Conservation (phyloP, 2,113 vertebrate species). For the Alligator mississippiensis region DNA sequence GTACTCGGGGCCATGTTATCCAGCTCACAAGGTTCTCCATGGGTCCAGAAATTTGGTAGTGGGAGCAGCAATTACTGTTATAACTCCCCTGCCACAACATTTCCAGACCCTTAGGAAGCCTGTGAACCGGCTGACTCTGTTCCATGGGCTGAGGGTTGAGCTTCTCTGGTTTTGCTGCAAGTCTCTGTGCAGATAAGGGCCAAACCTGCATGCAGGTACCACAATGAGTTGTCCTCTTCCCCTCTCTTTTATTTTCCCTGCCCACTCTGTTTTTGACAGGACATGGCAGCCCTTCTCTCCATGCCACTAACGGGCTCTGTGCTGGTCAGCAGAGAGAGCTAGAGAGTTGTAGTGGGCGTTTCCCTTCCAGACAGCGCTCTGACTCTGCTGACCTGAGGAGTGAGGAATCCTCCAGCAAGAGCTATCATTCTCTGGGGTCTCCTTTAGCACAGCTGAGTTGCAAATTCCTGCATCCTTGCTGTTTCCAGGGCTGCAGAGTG, state of each 20-base stretch:
- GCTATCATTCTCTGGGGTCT: no score
- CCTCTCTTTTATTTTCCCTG: background rate
- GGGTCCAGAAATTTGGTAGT: no score
- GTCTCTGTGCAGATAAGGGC: background rate
- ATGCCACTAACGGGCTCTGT: background rate
- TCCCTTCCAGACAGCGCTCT: background rate
- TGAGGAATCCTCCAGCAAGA: background rate
- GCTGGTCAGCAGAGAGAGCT: background rate
- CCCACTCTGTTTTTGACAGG: background rate
- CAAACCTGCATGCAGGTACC: background rate
- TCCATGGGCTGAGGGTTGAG: no score
- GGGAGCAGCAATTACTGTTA: no score
- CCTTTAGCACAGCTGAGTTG: background rate
- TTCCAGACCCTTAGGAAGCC: no score
- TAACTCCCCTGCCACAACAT: no score
- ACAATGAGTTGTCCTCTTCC: background rate
- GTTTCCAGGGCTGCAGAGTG: background rate
- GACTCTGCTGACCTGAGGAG: background rate
- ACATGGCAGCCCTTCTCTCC: background rate
- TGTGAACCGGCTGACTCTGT: no score
- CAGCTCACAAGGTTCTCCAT: no score
- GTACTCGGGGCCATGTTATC: no score
- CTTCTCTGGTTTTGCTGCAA: no score
- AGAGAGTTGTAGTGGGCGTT: no score
- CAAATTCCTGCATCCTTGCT: background rate